Conservation (phyloP, 2,797 vertebrate species). For the Peromyscus aztecus region DNA sequence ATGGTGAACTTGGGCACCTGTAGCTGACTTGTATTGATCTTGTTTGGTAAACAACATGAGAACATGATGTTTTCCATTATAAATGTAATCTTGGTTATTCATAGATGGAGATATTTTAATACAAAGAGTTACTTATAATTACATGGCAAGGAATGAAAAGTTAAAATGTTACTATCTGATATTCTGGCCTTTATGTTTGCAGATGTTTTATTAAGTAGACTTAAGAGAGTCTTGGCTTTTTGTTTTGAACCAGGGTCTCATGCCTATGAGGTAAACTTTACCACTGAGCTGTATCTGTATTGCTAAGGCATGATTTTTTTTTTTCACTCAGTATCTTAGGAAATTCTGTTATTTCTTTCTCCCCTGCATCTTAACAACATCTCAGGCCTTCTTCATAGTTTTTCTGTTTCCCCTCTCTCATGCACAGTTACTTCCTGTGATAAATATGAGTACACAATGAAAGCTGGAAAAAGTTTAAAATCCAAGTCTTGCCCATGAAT, state of each 20-base stretch:
- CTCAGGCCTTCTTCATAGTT: background rate
- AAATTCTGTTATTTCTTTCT: slow-evolving; percentile 17
- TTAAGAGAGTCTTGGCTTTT: background rate
- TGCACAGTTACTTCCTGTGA: background rate
- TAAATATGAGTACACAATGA: background rate
- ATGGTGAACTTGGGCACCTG: background rate
- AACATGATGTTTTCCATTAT: background rate
- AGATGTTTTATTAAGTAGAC: slow-evolving; percentile 2
- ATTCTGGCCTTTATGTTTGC: background rate
- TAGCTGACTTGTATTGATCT: background rate
- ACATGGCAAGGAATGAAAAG: background rate
- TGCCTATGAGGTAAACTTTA: background rate
- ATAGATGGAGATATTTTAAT: background rate
- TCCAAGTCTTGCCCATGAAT: background rate
- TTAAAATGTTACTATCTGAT: slow-evolving; percentile 29
- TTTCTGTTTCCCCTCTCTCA: background rate
- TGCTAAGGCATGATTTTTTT: background rate
- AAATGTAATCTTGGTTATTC: slow-evolving; percentile 34
- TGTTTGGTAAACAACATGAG: slow-evolving; percentile 27
- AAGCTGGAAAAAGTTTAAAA: background rate
- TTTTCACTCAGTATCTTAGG: background rate
- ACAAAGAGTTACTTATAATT: slow-evolving; percentile 1
- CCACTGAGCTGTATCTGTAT: background rate
- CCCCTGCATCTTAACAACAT: background rate
- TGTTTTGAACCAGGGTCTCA: background rate